Evolutionary conservation across 37 sponge, comb jelly and placozoan species (phyloP).

Genomic region (Oopsacas minuta): DNA sequence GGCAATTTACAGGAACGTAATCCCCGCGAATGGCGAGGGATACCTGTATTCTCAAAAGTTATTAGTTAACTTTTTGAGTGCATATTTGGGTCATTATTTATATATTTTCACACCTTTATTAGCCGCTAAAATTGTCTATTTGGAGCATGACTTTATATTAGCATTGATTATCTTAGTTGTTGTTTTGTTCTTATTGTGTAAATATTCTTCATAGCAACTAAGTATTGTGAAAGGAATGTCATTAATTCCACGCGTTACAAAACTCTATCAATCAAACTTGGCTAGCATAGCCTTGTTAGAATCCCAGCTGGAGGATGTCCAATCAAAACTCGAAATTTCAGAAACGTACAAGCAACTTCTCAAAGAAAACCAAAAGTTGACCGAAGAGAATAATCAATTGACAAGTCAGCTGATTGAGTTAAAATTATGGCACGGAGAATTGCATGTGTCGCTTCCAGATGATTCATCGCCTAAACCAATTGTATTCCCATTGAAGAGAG

Average conservation of each 20-base stretch:
- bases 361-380: slow-evolving; percentile 49
- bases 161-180: too few species aligned
- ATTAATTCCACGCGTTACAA: not conserved
- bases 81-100: too few species aligned
- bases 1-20: too few species aligned
- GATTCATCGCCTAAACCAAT: not conserved
- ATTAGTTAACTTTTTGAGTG: too few species aligned
- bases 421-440: slow-evolving; percentile 55
- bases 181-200: too few species aligned
- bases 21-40: too few species aligned
- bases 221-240: too few species aligned
- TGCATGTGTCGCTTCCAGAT: not conserved
- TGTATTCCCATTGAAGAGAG: not conserved
- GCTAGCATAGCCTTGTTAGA: not conserved
- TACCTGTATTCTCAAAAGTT: too few species aligned
- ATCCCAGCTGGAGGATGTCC: not conserved
- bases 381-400: slow-evolving; percentile 38
- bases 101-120: too few species aligned
- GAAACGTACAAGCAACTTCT: not conserved
- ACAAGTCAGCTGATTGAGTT: slow-evolving; percentile 35
- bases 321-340: not conserved
- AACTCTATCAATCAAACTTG: not conserved
- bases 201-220: too few species aligned
- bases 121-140: too few species aligned
- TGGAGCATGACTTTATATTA: too few species aligned